Evolutionary conservation across 2,797 vertebrate genomes (phyloP).

Genomic region (Chiloscyllium punctatum): DNA sequence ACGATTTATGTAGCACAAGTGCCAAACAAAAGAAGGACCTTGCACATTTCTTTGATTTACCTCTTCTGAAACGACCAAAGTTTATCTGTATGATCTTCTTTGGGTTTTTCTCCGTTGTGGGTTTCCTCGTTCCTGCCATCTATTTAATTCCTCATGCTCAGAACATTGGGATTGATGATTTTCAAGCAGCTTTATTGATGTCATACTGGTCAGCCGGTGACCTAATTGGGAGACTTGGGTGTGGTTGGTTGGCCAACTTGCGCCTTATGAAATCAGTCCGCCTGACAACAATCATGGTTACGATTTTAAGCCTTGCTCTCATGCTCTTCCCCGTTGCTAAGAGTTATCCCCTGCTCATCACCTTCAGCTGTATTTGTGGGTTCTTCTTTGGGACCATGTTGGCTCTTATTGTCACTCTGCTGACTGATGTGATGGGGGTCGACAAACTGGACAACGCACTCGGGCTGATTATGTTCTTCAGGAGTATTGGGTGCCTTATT

Average conservation of each 20-base stretch:
- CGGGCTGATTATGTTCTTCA: constrained; percentile 59
- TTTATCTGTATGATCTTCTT: constrained; percentile 55
- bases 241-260: constrained; percentile 57
- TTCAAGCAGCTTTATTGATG: constrained; percentile 55
- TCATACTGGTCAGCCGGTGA: constrained; percentile 53
- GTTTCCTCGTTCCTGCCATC: constrained; percentile 55
- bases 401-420: constrained; percentile 54
- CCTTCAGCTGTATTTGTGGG: constrained; percentile 51
- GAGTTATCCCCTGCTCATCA: constrained; percentile 49
- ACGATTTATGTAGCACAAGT: not conserved
- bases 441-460: constrained; percentile 54
- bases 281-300: constrained; percentile 51
- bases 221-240: constrained; percentile 52
- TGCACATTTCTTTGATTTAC: constrained; percentile 47
- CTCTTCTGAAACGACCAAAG: constrained; percentile 52
- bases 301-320: constrained; percentile 50
- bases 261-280: constrained; percentile 56
- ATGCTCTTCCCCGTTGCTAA: constrained; percentile 54
- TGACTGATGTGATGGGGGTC: constrained; percentile 57
- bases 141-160: constrained; percentile 54
- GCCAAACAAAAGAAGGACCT: constrained; percentile 39
- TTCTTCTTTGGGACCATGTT: constrained; percentile 59
- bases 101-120: constrained; percentile 52
- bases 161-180: constrained; percentile 50
- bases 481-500: constrained; percentile 53